phyloP scores from a whole-genome alignment of 2,888 invertebrate genomes.

The Drosophila colorata region DNA sequence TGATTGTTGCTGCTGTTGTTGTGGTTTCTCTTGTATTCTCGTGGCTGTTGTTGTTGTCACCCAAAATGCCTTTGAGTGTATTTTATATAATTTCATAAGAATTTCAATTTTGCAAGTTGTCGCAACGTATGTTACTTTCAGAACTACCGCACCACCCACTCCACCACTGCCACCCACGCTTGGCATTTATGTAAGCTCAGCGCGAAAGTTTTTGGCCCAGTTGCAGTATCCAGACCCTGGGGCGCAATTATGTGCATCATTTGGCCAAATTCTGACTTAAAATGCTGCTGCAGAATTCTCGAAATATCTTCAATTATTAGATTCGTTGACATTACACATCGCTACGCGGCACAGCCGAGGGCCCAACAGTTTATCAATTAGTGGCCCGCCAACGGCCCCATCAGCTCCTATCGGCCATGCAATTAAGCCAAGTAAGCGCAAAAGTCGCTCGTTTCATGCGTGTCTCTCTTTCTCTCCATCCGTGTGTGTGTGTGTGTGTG shows the following conservation, averaged over 20 bases:
- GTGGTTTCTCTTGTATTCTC: background rate
- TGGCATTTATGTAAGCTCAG: conserved; percentile 30
- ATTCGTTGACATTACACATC: background rate
- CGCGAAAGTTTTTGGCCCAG: background rate
- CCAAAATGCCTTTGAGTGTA: conserved; percentile 55
- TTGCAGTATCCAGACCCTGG: background rate
- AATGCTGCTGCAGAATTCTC: conserved; percentile 4
- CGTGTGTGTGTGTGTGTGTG: background rate
- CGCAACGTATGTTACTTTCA: conserved; percentile 37
- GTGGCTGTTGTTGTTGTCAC: background rate
- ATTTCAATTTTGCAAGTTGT: conserved; percentile 61
- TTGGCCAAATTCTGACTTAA: conserved; percentile 7
- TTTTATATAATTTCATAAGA: conserved; percentile 58
- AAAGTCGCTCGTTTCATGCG: conserved; percentile 10
- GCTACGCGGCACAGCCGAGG: no score
- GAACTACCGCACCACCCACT: conserved; percentile 4
- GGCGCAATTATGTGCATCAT: conserved; percentile 31
- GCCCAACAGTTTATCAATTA: conserved; percentile 32
- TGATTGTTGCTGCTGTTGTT: background rate
- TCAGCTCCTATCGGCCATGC: conserved; percentile 13
- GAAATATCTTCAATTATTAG: conserved; percentile 7
- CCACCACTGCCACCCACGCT: background rate
- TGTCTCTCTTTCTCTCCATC: no score
- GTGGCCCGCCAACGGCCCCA: conserved; percentile 1
- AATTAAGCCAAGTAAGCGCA: conserved; percentile 36